Conservation (phyloP, 2,888 invertebrate species). For the Drosophila longiperda region DNA sequence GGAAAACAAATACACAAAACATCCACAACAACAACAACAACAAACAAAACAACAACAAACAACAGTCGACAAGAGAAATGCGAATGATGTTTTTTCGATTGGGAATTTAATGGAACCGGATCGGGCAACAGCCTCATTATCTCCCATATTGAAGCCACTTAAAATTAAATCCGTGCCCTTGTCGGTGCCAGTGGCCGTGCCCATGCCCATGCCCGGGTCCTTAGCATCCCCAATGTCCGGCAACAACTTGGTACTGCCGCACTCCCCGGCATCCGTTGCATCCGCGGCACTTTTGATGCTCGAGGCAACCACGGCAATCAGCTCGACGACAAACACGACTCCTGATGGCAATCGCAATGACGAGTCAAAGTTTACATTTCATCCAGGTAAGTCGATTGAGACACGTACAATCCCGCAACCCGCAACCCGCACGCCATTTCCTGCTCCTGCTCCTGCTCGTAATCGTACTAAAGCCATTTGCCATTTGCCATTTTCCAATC, state of each 20-base stretch:
- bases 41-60: slow-evolving; percentile 15
- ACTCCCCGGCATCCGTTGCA: slow-evolving; percentile 67
- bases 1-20: slow-evolving; percentile 27
- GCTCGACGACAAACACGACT: slow-evolving; percentile 63
- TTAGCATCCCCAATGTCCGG: slow-evolving; percentile 17
- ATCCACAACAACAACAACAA: slow-evolving; percentile 29
- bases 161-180: slow-evolving; percentile 41
- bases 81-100: slow-evolving; percentile 81
- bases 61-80: slow-evolving; percentile 82
- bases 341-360: slow-evolving; percentile 75
- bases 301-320: slow-evolving; percentile 28
- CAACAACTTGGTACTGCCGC: slow-evolving; percentile 1
- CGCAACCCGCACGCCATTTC: not conserved
- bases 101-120: slow-evolving; percentile 80
- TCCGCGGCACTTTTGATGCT: slow-evolving; percentile 64
- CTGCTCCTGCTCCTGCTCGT: not conserved
- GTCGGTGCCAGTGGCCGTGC: not conserved
- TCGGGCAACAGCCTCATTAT: slow-evolving; percentile 53
- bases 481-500: slow-evolving; percentile 32
- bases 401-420: slow-evolving; percentile 20
- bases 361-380: slow-evolving; percentile 74
- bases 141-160: slow-evolving; percentile 53
- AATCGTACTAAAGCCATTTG: slow-evolving; percentile 25
- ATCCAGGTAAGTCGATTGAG: slow-evolving; percentile 71
- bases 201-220: not conserved